phyloP scores from a whole-genome alignment of 2,888 invertebrate species.

The Trissolcus japonicus region DNA sequence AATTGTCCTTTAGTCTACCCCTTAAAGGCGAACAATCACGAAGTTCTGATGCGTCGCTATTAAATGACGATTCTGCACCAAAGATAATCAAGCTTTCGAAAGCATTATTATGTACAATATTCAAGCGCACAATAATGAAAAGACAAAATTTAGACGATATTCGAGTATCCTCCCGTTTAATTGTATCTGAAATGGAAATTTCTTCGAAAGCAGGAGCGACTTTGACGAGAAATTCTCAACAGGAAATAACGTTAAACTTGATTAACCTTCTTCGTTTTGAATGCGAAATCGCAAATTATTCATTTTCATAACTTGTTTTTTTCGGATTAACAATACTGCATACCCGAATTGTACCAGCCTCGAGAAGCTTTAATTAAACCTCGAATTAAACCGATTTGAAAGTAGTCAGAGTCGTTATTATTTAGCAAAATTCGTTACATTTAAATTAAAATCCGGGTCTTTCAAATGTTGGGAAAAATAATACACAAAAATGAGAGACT shows the following conservation, averaged over 20 bases:
- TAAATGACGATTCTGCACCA: too few relatives aligned
- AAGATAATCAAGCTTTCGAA: too few relatives aligned
- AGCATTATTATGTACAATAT: too few relatives aligned
- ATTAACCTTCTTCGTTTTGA: slow-evolving; percentile 23
- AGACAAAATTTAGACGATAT: too few relatives aligned
- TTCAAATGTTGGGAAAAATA: slow-evolving; percentile 26
- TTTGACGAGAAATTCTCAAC: slow-evolving; percentile 14
- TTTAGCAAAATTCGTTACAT: too few relatives aligned
- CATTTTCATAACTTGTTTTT: slow-evolving; percentile 12
- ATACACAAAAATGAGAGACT: not conserved
- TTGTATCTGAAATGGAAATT: slow-evolving; percentile 39
- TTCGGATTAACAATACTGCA: slow-evolving; percentile 13
- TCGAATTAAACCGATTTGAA: slow-evolving; percentile 21
- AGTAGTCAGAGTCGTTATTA: too few relatives aligned
- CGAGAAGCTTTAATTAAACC: slow-evolving; percentile 35
- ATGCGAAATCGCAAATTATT: slow-evolving; percentile 22
- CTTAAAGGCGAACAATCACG: too few relatives aligned
- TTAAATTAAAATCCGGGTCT: not conserved
- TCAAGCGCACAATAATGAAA: too few relatives aligned
- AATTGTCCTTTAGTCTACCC: too few relatives aligned
- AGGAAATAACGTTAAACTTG: slow-evolving; percentile 31
- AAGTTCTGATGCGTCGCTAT: too few relatives aligned
- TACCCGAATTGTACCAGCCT: not conserved
- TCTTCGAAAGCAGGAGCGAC: slow-evolving; percentile 1
- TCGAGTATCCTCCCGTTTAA: not conserved